Base-by-base conservation (phyloP, 30 jellyfish, hydroid and myxozoan species). In the Turritopsis dohrnii region DNA sequence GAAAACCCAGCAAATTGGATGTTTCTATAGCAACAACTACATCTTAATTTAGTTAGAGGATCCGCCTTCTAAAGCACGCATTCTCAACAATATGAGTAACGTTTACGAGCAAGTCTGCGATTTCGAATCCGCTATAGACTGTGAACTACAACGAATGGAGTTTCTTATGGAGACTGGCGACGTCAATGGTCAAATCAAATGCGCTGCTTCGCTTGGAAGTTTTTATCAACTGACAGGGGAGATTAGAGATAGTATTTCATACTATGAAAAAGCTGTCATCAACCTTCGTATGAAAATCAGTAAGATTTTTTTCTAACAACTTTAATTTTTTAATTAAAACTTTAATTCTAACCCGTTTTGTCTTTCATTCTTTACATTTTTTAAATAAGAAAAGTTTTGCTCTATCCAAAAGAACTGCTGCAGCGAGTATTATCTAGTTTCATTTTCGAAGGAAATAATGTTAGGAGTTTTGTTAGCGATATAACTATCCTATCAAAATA, bases 241-340 rank as follows among this genome's bases (percentile, higher is more conserved):
- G 28, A 76, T 94, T 18, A 80, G 99, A 65, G 83, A 74, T 28
- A 85, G 96, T 54, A 89, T 94, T 21, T 28, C 76, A 81, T 85
- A 81, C 66, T 94, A 76, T 76, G 96, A 94, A 29, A 94, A 94
- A 60, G 99, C 88, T 26, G 84, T 94, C 84, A 94, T 86, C 60
- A 87, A 86, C 65, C 74, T 94, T 21, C 77, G 99, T 41, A 89
- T 94, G 97, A 94, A 94, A 81, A 89, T 86, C 28, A 97, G 99
- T 94, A 74, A 16, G 96, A 21, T 0, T 29, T 24, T 0, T 76
- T 25, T 31, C 20, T 19, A n/a, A 29, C 0, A 27, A 0, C 18
- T 25, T 25, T 74, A 21, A 22, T 41, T 26, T 16, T 69, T 69
- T 69, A 41, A 41, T 41, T 41, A 41, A 41, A 41, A 41, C 5